Conservation (phyloP, 2,113 vertebrate genomes). For the Platysteira castanea region DNA sequence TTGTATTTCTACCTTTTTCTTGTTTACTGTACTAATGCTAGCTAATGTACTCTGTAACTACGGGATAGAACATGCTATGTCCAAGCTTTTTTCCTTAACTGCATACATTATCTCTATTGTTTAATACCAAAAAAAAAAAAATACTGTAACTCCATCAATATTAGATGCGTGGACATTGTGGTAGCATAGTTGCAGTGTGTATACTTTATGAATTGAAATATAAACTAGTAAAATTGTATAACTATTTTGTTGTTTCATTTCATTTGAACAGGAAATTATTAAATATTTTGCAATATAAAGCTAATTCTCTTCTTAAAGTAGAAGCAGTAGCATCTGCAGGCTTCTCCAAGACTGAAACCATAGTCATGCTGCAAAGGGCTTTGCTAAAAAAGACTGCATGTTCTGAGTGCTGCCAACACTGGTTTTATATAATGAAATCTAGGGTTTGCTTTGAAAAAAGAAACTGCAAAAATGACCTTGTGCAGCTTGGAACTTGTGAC, state of each 20-base stretch:
- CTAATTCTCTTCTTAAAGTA: slow-evolving; percentile 1
- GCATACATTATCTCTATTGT: slow-evolving; percentile 84
- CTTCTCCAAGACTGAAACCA: not conserved
- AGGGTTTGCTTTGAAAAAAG: slow-evolving; percentile 38
- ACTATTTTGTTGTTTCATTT: slow-evolving; percentile 71
- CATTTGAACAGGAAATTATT: slow-evolving; percentile 69
- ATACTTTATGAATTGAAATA: slow-evolving; percentile 91
- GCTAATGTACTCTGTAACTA: slow-evolving; percentile 80
- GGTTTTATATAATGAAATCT: slow-evolving; percentile 37
- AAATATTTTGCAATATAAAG: slow-evolving; percentile 71
- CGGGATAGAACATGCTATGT: slow-evolving; percentile 70
- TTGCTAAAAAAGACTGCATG: slow-evolving; percentile 48
- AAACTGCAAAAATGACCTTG: slow-evolving; percentile 42
- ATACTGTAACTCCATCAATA: slow-evolving; percentile 83
- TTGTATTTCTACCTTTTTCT: slow-evolving; percentile 81
- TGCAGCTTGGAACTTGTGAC: slow-evolving; percentile 41
- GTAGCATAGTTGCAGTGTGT: slow-evolving; percentile 93
- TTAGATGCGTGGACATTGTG: slow-evolving; percentile 90
- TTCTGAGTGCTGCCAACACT: slow-evolving; percentile 16
- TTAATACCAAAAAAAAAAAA: slow-evolving; percentile 75
- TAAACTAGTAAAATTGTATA: slow-evolving; percentile 85
- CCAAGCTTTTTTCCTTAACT: slow-evolving; percentile 70
- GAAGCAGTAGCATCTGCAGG: not conserved
- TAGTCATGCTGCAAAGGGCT: slow-evolving; percentile 38
- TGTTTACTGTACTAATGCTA: slow-evolving; percentile 85